Conservation (phyloP, 2,113 vertebrate genomes). For the Phodopus roborovskii region DNA sequence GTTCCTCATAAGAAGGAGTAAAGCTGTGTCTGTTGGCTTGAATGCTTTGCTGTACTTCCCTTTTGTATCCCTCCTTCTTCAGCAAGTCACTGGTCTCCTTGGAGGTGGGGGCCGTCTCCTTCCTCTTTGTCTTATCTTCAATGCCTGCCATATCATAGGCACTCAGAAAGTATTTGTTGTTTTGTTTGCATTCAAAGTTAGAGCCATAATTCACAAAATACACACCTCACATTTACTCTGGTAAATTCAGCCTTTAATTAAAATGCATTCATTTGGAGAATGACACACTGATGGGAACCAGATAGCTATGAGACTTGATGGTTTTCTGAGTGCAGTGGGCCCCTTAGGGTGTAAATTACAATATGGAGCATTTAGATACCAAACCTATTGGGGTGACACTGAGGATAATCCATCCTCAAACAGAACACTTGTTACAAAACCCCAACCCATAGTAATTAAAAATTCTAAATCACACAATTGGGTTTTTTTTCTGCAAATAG, state of each 20-base stretch:
- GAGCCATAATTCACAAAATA: constrained; percentile 77
- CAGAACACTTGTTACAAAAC: not conserved
- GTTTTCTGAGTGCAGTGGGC: constrained; percentile 4
- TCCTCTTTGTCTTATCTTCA: constrained; percentile 62
- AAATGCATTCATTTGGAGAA: constrained; percentile 77
- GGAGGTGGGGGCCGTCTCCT: not conserved
- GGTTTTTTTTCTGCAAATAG: constrained; percentile 43
- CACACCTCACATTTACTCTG: constrained; percentile 66
- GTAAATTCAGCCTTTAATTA: constrained; percentile 79
- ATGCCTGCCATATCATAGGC: constrained; percentile 43
- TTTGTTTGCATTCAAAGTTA: constrained; percentile 76
- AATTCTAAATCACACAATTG: constrained; percentile 77
- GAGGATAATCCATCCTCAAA: constrained; percentile 10
- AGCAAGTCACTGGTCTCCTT: not conserved
- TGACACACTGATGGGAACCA: constrained; percentile 63
- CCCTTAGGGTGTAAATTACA: constrained; percentile 66
- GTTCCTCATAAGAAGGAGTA: not conserved
- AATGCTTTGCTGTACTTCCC: fast-evolving
- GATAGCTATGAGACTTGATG: constrained; percentile 61
- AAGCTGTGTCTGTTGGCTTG: not conserved
- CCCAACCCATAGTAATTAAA: constrained; percentile 73
- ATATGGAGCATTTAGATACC: constrained; percentile 67
- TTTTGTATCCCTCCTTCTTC: not conserved
- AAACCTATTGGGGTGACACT: constrained; percentile 44
- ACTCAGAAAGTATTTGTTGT: constrained; percentile 68